phyloP scores from a whole-genome alignment of 2,113 vertebrate species.

The Felis catus region DNA sequence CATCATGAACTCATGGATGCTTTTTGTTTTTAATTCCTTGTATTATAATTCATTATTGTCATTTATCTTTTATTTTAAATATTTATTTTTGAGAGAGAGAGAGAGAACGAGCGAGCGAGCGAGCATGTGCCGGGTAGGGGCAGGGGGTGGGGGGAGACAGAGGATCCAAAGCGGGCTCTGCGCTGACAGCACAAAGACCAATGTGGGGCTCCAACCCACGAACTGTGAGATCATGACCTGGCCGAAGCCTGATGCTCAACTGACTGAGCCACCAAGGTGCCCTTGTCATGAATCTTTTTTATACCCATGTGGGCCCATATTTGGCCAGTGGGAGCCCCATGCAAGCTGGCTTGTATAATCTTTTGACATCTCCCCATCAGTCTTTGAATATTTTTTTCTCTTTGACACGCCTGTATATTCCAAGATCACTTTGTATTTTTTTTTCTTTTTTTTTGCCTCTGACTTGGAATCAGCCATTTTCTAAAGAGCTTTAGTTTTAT shows the following conservation, averaged over 20 bases:
- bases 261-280: too few species aligned
- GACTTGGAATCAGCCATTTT: background rate
- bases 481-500: background rate
- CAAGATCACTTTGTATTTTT: background rate
- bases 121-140: too few species aligned
- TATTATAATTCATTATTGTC: background rate
- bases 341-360: background rate
- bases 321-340: background rate
- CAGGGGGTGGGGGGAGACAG: too few species aligned
- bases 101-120: too few species aligned
- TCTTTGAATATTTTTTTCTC: background rate
- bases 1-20: background rate
- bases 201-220: too few species aligned
- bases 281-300: background rate
- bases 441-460: background rate
- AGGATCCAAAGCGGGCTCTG: too few species aligned
- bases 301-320: background rate
- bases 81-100: too few species aligned
- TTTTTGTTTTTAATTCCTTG: background rate
- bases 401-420: background rate
- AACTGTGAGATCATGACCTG: too few species aligned
- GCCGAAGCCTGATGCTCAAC: too few species aligned
- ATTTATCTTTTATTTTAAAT: background rate
- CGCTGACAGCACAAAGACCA: too few species aligned
- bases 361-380: background rate